These are phyloP conservation scores for Melieria crassipennis DNA, from an alignment of 2,888 invertebrate species.

Conservation along the genomic window DNA sequence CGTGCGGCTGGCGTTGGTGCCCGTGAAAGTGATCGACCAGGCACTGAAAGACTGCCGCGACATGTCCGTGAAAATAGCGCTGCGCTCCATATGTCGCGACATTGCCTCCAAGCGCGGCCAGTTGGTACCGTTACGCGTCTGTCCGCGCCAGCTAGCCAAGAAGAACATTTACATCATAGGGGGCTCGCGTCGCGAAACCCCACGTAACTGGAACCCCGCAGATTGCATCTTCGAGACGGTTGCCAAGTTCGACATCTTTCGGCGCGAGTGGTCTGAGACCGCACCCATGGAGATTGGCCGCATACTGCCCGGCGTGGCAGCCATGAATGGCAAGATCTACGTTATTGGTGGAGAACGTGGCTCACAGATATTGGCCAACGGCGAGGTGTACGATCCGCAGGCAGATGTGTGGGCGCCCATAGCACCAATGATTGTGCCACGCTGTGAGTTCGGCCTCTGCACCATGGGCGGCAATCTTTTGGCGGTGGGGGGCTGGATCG, in stretches of 20 bases:
- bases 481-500: constrained; percentile 94
- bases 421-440: constrained; percentile 80
- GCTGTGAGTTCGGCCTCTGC: constrained; percentile 91
- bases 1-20: constrained; percentile 84
- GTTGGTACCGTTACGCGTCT: constrained; percentile 78
- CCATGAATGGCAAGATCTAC: constrained; percentile 85
- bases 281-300: constrained; percentile 85
- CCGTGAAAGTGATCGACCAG: constrained; percentile 80
- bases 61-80: constrained; percentile 81
- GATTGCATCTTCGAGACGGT: constrained; percentile 87
- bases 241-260: constrained; percentile 78
- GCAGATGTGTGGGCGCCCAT: constrained; percentile 72
- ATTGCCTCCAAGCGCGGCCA: constrained; percentile 80
- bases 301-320: constrained; percentile 87
- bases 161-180: constrained; percentile 90
- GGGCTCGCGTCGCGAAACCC: constrained; percentile 83
- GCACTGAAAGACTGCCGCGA: constrained; percentile 82
- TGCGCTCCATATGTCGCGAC: constrained; percentile 82
- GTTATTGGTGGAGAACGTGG: constrained; percentile 93
- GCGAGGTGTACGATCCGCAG: constrained; percentile 84
- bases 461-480: constrained; percentile 84
- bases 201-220: constrained; percentile 77
- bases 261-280: constrained; percentile 80
- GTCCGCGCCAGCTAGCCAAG: constrained; percentile 85
- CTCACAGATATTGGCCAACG: constrained; percentile 86